These are phyloP conservation scores for Meiosimyza platycephala DNA, from an alignment of 2,888 invertebrate species.

Conservation along the genomic window DNA sequence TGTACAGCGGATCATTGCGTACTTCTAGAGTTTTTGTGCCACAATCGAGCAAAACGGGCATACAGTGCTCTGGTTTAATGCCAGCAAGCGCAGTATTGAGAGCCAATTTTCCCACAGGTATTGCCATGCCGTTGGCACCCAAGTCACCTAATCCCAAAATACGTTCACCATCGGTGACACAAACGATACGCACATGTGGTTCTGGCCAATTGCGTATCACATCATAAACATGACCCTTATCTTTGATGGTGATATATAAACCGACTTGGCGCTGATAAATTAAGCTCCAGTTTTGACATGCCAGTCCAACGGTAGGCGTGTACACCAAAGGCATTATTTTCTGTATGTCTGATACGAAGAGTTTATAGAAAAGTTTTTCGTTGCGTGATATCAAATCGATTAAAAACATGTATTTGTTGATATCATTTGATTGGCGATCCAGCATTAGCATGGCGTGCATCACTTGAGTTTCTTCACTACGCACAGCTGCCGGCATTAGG, in stretches of 20 bases:
- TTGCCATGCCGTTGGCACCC: constrained; percentile 98
- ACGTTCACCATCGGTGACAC: constrained; percentile 98
- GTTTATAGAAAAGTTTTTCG: constrained; percentile 94
- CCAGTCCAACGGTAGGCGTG: constrained; percentile 97
- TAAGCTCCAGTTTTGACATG: constrained; percentile 96
- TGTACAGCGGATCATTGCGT: constrained; percentile 93
- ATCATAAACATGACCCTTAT: constrained; percentile 94
- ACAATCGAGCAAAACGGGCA: constrained; percentile 93
- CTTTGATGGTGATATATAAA: constrained; percentile 95
- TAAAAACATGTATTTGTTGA: constrained; percentile 96
- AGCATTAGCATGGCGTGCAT: constrained; percentile 84
- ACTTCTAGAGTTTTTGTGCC: constrained; percentile 90
- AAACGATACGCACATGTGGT: constrained; percentile 85
- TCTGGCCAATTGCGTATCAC: constrained; percentile 88
- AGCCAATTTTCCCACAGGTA: constrained; percentile 96
- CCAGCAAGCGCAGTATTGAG: constrained; percentile 98
- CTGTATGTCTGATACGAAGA: constrained; percentile 87
- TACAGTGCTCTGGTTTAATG: constrained; percentile 93
- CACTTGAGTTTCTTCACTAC: constrained; percentile 89
- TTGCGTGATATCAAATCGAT: constrained; percentile 88
- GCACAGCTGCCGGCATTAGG: constrained; percentile 89
- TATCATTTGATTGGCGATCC: constrained; percentile 84
- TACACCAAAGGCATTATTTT: constrained; percentile 98
- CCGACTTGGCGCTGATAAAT: constrained; percentile 92
- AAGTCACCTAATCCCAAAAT: constrained; percentile 97